Conservation (phyloP, 1,140 invertebrate genomes). For the Sipha flava region DNA sequence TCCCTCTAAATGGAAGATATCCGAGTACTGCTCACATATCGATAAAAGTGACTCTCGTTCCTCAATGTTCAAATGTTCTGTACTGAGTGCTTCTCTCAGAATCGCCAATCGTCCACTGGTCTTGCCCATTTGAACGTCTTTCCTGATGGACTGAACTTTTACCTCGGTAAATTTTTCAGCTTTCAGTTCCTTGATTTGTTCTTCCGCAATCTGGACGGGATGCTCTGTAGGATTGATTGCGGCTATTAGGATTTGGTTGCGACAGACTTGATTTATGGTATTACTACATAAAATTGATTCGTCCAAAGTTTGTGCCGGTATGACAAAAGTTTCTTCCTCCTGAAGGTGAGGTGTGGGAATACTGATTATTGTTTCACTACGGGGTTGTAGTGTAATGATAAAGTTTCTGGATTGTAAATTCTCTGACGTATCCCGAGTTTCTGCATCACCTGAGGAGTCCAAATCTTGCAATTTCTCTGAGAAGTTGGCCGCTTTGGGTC, state of each 20-base stretch:
- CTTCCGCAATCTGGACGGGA: background rate
- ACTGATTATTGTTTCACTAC: background rate
- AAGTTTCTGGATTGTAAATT: too few species aligned
- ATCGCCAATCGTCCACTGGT: background rate
- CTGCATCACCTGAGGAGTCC: background rate
- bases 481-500: too few species aligned
- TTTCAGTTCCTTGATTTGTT: background rate
- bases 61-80: constrained; percentile 3
- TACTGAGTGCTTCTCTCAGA: background rate
- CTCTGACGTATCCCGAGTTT: background rate
- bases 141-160: background rate
- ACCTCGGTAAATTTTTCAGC: background rate
- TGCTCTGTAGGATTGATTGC: too few species aligned
- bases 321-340: background rate
- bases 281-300: background rate
- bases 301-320: background rate
- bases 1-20: constrained; percentile 14
- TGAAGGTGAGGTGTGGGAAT: background rate
- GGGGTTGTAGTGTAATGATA: background rate
- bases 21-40: background rate
- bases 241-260: background rate
- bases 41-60: background rate
- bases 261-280: background rate
- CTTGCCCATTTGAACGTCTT: background rate
- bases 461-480: too few species aligned